These are phyloP conservation scores for Caenorhabditis sp. DNA, from an alignment of 2,888 invertebrate species.

Conservation along the genomic window DNA sequence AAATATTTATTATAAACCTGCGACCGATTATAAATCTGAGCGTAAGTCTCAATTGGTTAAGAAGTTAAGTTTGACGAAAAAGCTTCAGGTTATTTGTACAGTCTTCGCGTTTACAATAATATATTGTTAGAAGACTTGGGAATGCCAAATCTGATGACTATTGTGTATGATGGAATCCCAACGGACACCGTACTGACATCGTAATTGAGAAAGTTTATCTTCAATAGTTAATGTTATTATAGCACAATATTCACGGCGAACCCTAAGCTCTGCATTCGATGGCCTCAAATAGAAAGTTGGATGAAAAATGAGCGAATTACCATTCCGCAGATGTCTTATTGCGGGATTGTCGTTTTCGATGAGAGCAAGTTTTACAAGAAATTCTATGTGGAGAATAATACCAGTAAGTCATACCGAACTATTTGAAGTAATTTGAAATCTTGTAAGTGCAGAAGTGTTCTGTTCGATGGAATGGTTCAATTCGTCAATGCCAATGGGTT, in stretches of 20 bases:
- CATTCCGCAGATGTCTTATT: constrained; percentile 11
- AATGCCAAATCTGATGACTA: constrained; percentile 6
- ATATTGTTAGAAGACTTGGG: not conserved
- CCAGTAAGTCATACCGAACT: not conserved
- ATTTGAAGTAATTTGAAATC: not conserved
- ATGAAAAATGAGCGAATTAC: not conserved
- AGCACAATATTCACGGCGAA: constrained; percentile 1
- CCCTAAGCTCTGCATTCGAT: constrained; percentile 8
- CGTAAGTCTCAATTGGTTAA: not conserved
- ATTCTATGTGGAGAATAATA: constrained; percentile 4
- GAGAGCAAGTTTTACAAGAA: not conserved
- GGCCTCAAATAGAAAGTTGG: constrained; percentile 2
- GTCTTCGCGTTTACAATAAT: not conserved
- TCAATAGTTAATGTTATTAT: not conserved
- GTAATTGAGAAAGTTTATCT: too few species aligned
- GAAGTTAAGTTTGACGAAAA: not conserved
- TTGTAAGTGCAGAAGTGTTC: constrained; percentile 3
- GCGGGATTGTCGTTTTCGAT: constrained; percentile 7
- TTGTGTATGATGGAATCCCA: not conserved
- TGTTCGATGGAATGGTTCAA: constrained; percentile 15
- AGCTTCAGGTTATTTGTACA: not conserved
- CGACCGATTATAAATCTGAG: not conserved
- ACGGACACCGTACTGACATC: not conserved
- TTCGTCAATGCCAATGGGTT: constrained; percentile 8
- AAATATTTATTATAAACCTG: not conserved